phyloP scores from a whole-genome alignment of 1,140 invertebrate genomes.

The Lepidurus apus region DNA sequence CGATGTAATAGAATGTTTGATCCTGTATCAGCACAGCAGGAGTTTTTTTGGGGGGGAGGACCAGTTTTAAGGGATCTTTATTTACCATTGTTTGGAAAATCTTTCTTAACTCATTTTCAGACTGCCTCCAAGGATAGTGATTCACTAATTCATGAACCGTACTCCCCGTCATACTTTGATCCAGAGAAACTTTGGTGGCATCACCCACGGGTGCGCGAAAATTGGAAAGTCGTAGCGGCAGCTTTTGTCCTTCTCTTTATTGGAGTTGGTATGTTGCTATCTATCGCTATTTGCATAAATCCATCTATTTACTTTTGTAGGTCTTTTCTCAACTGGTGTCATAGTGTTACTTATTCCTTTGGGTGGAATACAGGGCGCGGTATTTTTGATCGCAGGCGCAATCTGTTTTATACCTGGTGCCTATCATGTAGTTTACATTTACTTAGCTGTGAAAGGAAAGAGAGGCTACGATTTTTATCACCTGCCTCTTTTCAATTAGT shows the following conservation, averaged over 20 bases:
- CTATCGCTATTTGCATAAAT: slow-evolving; percentile 13
- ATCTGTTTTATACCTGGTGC: slow-evolving; percentile 75
- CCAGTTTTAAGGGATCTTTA: not conserved
- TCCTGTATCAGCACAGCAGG: not conserved
- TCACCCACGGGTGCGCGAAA: slow-evolving; percentile 74
- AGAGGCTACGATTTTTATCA: slow-evolving; percentile 77
- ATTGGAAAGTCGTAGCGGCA: slow-evolving; percentile 75
- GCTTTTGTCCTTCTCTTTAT: slow-evolving; percentile 67
- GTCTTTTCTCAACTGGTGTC: slow-evolving; percentile 62
- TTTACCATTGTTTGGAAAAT: not conserved
- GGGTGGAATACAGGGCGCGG: slow-evolving; percentile 66
- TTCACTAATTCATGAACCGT: slow-evolving; percentile 65
- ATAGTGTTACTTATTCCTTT: slow-evolving; percentile 58
- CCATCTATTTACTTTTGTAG: slow-evolving; percentile 40
- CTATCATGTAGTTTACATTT: slow-evolving; percentile 77
- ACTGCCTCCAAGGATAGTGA: slow-evolving; percentile 70
- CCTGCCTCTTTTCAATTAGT: slow-evolving; percentile 63
- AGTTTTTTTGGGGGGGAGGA: not conserved
- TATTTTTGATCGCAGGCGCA: slow-evolving; percentile 71
- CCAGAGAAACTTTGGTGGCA: slow-evolving; percentile 61
- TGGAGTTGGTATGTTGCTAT: slow-evolving; percentile 56
- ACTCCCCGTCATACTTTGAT: slow-evolving; percentile 42
- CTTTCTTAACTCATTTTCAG: slow-evolving; percentile 48
- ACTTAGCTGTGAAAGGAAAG: slow-evolving; percentile 70
- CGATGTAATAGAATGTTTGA: not conserved